Base-by-base conservation (phyloP, 2,888 invertebrate species). In the Hydriomena furcata region DNA sequence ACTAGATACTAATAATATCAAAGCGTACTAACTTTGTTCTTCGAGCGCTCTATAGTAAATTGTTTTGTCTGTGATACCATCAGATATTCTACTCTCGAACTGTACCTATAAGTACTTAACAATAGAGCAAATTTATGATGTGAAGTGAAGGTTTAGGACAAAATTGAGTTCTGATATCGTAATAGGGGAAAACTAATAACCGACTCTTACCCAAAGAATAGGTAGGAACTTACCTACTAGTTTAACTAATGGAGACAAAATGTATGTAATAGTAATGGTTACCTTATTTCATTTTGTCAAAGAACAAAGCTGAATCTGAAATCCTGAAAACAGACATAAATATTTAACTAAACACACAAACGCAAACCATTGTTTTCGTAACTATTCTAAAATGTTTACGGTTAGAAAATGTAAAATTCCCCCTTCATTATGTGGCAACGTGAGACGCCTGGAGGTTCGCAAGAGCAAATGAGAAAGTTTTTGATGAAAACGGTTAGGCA, bases 61-160 rank as follows among this genome's bases (percentile, higher is more conserved):
- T 21, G n/a, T 20, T 12, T 20, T 7, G 27, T 28, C 27, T n/a
- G 20, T 34, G 34, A 8, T 11, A 43, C 27, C 20, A 35, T 20
- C 24, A 42, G 6, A 12, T 23, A 31, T 5, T 1, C 41, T 28
- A 34, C 28, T 41, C 41, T 31, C 28, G 7, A 44, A 25, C 8
- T 23, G n/a, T n/a, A n/a, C n/a, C n/a, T n/a, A n/a, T n/a, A 25
- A 12, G 25, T 36, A 23, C 40, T 28, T 32, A 34, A 34, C 17
- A n/a, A n/a, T 17, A 17, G 25, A 43, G 17, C 25, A 43, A 43
- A 10, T 43, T 34, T 34, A 34, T 34, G 25, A 44, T 17, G 20
- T 35, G 21, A 28, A 35, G 21, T 25, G 40, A 42, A 53, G 41
- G 53, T 49, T 49, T 34, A 25, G 23, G 30, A 42, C 34, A 41